These are phyloP conservation scores for Zapus hudsonius DNA, from an alignment of 2,113 vertebrate species.

Conservation along the genomic window DNA sequence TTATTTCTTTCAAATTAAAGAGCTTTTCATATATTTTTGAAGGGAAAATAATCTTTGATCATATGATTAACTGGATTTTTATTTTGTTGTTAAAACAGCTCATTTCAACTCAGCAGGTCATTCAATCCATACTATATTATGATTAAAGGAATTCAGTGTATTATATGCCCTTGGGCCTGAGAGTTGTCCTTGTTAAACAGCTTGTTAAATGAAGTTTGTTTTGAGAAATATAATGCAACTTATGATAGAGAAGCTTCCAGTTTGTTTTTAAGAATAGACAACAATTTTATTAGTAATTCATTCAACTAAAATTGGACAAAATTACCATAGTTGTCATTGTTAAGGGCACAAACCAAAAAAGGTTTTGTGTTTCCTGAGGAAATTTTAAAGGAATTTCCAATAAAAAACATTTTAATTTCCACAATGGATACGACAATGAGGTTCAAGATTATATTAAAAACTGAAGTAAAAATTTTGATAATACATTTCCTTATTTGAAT, in stretches of 20 bases:
- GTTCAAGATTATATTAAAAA: neutral
- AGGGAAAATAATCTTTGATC: slow-evolving; percentile 3
- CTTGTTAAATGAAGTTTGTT: neutral
- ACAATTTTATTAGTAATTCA: neutral
- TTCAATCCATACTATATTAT: neutral
- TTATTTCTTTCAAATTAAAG: slow-evolving; percentile 49
- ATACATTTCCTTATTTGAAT: neutral
- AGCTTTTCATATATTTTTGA: neutral
- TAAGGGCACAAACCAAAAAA: neutral
- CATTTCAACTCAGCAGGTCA: slow-evolving; percentile 45
- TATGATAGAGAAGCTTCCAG: neutral
- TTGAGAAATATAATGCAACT: neutral
- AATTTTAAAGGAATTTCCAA: neutral
- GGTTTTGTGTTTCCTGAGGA: neutral
- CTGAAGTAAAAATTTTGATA: neutral
- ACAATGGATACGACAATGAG: neutral
- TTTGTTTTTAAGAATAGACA: neutral
- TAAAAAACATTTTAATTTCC: neutral
- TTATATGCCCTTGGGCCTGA: neutral
- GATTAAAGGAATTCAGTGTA: slow-evolving; percentile 28
- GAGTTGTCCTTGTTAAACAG: neutral
- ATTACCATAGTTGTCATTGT: neutral
- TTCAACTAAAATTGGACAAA: neutral
- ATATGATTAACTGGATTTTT: neutral
- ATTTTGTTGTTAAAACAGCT: slow-evolving; percentile 43